Conservation (phyloP, 2,113 vertebrate genomes). For the Oreamnos americanus region DNA sequence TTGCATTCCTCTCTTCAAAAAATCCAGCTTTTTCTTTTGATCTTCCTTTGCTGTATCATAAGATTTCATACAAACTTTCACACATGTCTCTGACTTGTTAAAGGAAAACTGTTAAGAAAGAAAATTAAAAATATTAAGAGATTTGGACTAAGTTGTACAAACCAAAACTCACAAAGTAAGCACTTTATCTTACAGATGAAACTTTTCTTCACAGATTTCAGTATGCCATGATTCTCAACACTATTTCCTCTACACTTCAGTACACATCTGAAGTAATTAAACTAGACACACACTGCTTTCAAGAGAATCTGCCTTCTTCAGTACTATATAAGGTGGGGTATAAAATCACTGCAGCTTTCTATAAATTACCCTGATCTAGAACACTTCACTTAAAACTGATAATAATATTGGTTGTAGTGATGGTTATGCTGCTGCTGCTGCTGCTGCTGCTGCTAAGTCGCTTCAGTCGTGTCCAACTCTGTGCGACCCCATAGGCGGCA, state of each 20-base stretch:
- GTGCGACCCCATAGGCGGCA: no score
- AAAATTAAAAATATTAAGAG: slow-evolving; percentile 21
- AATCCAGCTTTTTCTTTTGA: slow-evolving; percentile 83
- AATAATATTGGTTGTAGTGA: not conserved
- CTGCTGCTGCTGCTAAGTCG: no score
- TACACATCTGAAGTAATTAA: not conserved
- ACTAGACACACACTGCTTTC: not conserved
- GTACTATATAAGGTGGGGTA: not conserved
- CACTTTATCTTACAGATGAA: not conserved
- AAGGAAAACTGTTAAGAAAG: slow-evolving; percentile 85
- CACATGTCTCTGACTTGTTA: slow-evolving; percentile 82
- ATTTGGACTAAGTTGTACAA: not conserved
- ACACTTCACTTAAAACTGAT: not conserved
- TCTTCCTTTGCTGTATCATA: slow-evolving; percentile 78
- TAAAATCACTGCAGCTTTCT: not conserved
- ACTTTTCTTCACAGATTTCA: not conserved
- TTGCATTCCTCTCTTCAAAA: slow-evolving; percentile 91
- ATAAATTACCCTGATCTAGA: not conserved
- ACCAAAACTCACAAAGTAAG: slow-evolving; percentile 16
- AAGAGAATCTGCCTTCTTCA: not conserved
- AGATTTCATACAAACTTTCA: slow-evolving; percentile 81
- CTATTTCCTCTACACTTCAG: not conserved
- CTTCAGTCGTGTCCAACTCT: no score
- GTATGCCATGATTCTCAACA: not conserved
- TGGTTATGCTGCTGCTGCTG: no score